Conservation (phyloP, 92 coral and sea anemone genomes). For the Epizoanthus illoricatus region DNA sequence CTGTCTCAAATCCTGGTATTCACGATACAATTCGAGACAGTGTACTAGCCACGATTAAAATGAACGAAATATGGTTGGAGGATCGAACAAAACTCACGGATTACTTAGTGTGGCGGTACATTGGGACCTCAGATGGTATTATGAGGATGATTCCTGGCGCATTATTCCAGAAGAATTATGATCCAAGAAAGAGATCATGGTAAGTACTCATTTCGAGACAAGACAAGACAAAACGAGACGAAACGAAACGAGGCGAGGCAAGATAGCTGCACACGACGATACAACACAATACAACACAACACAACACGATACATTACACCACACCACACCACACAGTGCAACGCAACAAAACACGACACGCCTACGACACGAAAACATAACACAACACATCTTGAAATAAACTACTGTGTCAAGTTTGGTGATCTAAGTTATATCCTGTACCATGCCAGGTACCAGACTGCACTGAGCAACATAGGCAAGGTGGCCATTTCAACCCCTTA, state of each 20-base stretch:
- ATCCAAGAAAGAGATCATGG: conserved; percentile 64
- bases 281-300: too few species aligned
- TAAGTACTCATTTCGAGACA: neutral
- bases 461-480: conserved; percentile 53
- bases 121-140: conserved; percentile 60
- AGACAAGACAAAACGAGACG: too few species aligned
- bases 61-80: conserved; percentile 54
- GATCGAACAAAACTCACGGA: conserved; percentile 34
- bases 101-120: conserved; percentile 57
- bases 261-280: too few species aligned
- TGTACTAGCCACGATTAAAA: conserved; percentile 41
- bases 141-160: conserved; percentile 58
- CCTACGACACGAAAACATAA: too few species aligned
- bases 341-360: too few species aligned
- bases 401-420: too few species aligned
- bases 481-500: too few species aligned
- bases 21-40: conserved; percentile 49
- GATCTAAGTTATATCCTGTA: too few species aligned
- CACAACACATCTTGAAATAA: too few species aligned
- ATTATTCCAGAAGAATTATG: conserved; percentile 40
- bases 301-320: too few species aligned
- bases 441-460: conserved; percentile 49
- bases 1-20: conserved; percentile 34
- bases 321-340: too few species aligned
- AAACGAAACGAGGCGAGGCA: too few species aligned